A percentile compares a stretch with the other conserved stretches of the same genome.
These are phyloP conservation scores for Oxyruncus cristatus DNA, from an alignment of 2,113 vertebrate species.

Conservation along the genomic window DNA sequence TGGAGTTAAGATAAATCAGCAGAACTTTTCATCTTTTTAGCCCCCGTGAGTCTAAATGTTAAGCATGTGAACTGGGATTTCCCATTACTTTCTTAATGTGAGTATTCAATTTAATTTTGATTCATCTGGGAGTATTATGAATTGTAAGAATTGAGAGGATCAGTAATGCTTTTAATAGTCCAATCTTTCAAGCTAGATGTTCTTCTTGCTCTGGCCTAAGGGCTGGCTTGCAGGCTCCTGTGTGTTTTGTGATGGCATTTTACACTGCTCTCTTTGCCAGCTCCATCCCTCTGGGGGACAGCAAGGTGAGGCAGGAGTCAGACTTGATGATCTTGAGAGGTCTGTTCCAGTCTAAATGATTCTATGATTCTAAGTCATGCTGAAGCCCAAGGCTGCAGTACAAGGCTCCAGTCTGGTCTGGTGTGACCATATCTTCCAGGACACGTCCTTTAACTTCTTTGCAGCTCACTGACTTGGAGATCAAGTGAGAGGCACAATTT, in stretches of 20 bases:
- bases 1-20: background rate
- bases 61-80: background rate
- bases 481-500: background rate
- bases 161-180: background rate
- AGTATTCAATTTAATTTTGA: background rate
- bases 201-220: background rate
- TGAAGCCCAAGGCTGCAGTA: background rate
- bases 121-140: background rate
- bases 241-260: background rate
- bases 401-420: background rate
- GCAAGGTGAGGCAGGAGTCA: background rate
- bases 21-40: background rate
- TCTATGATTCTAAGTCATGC: background rate
- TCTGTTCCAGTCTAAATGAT: background rate
- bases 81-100: background rate
- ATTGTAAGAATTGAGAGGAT: background rate
- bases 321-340: background rate
- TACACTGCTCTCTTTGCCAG: background rate
- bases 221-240: background rate
- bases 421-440: background rate
- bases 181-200: background rate
- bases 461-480: background rate
- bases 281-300: background rate
- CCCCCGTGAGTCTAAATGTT: background rate
- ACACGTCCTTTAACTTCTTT: background rate